These are phyloP conservation scores for Myotis yumanensis DNA, from an alignment of 2,113 vertebrate genomes.

Conservation along the genomic window DNA sequence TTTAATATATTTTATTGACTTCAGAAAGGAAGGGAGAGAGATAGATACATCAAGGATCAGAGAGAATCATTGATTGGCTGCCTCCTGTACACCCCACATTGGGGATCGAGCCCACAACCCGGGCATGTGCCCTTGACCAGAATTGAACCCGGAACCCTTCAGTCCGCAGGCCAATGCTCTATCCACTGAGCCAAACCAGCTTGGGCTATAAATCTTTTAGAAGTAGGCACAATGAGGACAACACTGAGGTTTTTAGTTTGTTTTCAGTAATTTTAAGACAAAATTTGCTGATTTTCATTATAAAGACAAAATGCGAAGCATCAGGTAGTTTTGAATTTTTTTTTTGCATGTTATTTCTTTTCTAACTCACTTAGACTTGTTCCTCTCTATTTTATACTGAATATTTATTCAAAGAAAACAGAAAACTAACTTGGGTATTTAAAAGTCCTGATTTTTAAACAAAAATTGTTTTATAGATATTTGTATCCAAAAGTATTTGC, in stretches of 20 bases:
- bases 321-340: neutral
- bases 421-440: constrained; percentile 7
- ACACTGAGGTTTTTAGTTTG: neutral
- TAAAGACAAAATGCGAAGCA: constrained; percentile 11
- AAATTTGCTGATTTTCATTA: constrained; percentile 34
- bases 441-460: neutral
- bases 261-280: constrained; percentile 32
- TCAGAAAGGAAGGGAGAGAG: too few species aligned
- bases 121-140: too few species aligned
- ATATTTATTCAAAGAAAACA: constrained; percentile 14
- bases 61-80: too few species aligned
- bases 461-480: constrained; percentile 3
- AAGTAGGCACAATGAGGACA: neutral
- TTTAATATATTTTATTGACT: too few species aligned
- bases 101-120: too few species aligned
- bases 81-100: too few species aligned
- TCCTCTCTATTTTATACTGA: constrained; percentile 23
- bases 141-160: too few species aligned
- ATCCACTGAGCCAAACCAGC: too few species aligned
- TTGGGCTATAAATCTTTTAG: neutral
- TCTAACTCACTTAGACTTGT: neutral
- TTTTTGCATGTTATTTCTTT: neutral
- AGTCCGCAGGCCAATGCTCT: too few species aligned
- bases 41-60: too few species aligned
- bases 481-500: neutral